A percentile compares a stretch with the other conserved stretches of the same genome.
These are phyloP conservation scores for Choloepus hoffmanni DNA, from an alignment of 2,113 vertebrate genomes.

Conservation along the genomic window DNA sequence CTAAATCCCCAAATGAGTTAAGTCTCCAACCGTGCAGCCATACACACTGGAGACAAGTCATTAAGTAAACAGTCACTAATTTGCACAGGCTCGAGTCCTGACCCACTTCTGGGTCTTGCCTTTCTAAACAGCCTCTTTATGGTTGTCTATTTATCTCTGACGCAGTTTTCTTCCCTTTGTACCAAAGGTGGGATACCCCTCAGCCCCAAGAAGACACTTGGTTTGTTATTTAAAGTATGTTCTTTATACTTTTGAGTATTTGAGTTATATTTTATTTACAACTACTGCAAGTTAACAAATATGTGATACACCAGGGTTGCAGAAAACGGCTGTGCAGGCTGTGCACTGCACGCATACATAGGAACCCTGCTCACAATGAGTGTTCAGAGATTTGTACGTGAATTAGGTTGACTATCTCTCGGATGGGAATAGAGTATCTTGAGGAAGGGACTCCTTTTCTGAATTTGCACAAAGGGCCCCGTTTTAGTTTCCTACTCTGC, in stretches of 20 bases:
- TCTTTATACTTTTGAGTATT: background rate
- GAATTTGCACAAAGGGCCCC: background rate
- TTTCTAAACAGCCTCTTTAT: background rate
- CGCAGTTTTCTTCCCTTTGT: constrained; percentile 16
- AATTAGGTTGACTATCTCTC: background rate
- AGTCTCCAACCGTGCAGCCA: background rate
- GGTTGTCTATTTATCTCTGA: background rate
- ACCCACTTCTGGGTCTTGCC: constrained; percentile 64
- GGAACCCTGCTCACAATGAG: background rate
- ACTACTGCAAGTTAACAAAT: background rate
- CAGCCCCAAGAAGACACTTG: background rate
- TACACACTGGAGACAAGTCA: background rate
- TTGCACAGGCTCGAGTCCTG: background rate
- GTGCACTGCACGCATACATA: rapidly evolving
- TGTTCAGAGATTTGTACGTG: background rate
- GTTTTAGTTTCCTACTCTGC: no score
- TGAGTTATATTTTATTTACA: background rate
- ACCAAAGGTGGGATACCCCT: background rate
- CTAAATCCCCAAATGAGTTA: constrained; percentile 22
- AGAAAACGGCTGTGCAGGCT: rapidly evolving
- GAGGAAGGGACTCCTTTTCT: background rate
- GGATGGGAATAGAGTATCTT: background rate
- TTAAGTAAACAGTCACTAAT: constrained; percentile 65
- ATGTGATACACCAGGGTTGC: rapidly evolving
- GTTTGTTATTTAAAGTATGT: constrained; percentile 43